A percentile compares a stretch with the other conserved stretches of the same genome.
Evolutionary conservation across 2,888 invertebrate genomes (phyloP).

Genomic region (Adineta ricciae): DNA sequence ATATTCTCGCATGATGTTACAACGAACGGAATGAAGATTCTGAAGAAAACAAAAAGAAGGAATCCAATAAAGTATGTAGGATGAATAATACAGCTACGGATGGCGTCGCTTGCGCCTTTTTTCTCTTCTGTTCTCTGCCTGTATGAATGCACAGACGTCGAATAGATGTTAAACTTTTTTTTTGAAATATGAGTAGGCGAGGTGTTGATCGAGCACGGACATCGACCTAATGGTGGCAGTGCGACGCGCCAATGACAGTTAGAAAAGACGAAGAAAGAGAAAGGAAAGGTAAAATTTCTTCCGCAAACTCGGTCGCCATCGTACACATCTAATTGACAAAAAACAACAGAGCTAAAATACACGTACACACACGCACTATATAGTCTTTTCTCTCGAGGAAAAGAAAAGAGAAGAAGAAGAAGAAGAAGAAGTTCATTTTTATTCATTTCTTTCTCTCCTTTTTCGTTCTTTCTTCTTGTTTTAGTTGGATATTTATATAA

Average conservation of each 20-base stretch:
- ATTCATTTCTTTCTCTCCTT: not conserved
- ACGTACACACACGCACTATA: not conserved
- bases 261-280: not conserved
- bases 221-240: not conserved
- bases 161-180: not conserved
- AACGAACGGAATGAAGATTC: not conserved
- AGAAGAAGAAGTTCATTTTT: conserved; percentile 1
- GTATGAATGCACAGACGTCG: not conserved
- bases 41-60: not conserved
- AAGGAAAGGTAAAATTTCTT: conserved; percentile 13
- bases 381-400: not conserved
- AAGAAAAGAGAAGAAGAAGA: not conserved
- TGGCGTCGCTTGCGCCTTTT: not conserved
- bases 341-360: not conserved
- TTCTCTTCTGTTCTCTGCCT: not conserved
- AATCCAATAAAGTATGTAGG: not conserved
- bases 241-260: conserved; percentile 2
- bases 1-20: conserved; percentile 62
- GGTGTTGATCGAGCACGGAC: not conserved
- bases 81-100: not conserved
- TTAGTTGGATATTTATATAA: not conserved
- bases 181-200: conserved; percentile 5
- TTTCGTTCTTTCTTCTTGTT: not conserved
- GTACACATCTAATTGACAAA: conserved; percentile 12
- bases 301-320: conserved; percentile 5